Percentiles rank a stretch among this genome's conserved stretches.
Conservation (phyloP, 2,797 vertebrate species). For the Anisognathus igniventris region DNA sequence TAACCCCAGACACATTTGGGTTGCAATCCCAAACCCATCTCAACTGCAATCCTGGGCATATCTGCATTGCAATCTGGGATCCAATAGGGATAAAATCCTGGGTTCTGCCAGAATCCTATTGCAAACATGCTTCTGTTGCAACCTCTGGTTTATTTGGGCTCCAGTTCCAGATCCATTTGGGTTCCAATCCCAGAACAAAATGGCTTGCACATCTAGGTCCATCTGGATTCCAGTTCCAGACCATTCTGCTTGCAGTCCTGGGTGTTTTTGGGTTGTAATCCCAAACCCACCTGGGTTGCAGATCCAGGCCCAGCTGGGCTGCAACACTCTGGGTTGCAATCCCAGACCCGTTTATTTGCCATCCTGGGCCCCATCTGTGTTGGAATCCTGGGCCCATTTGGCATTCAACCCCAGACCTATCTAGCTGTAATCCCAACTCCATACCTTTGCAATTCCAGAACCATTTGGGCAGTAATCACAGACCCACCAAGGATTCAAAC, state of each 20-base stretch:
- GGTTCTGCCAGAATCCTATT: background rate
- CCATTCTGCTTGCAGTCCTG: background rate
- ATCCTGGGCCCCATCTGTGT: background rate
- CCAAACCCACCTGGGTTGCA: background rate
- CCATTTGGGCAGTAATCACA: background rate
- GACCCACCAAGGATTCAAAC: background rate
- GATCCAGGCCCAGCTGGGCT: background rate
- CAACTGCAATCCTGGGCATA: background rate
- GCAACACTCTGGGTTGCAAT: fast-evolving
- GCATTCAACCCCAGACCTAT: background rate
- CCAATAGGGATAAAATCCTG: background rate
- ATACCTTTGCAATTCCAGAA: background rate
- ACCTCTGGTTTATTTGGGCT: background rate
- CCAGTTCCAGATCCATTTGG: background rate
- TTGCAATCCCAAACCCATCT: background rate
- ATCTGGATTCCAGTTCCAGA: background rate
- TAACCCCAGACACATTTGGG: background rate
- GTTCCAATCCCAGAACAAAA: background rate
- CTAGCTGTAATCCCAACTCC: too few relatives aligned
- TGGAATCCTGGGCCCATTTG: background rate
- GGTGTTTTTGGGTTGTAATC: background rate
- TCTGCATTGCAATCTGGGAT: background rate
- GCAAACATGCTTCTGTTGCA: background rate
- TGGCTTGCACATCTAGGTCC: too few relatives aligned
- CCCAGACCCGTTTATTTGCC: background rate